Evolutionary conservation across 2,113 vertebrate species (phyloP).

Genomic region (Fukomys damarensis): DNA sequence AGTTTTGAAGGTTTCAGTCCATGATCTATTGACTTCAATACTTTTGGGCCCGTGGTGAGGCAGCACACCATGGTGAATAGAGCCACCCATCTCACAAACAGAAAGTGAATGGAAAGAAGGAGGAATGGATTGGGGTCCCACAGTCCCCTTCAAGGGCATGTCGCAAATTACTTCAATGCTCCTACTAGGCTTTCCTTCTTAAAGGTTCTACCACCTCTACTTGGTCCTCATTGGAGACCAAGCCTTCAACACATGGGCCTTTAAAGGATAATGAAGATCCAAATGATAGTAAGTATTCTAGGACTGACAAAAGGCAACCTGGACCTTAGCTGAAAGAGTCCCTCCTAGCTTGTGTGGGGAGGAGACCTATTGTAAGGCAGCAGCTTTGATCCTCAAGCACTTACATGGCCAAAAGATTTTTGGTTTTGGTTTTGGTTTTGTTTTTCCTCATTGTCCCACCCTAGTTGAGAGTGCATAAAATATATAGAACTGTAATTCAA

Average conservation of each 20-base stretch:
- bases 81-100: not conserved
- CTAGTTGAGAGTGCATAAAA: not conserved
- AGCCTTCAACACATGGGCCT: not conserved
- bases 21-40: not conserved
- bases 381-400: not conserved
- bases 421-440: not conserved
- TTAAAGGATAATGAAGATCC: not conserved
- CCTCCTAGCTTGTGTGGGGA: not conserved
- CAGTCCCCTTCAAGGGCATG: not conserved
- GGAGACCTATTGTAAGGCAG: not conserved
- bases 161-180: not conserved
- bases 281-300: not conserved
- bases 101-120: not conserved
- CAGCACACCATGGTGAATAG: not conserved
- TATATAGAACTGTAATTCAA: not conserved
- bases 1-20: not conserved
- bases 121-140: not conserved
- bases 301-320: not conserved
- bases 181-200: not conserved
- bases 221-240: not conserved
- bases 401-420: not conserved
- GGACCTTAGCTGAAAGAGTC: not conserved
- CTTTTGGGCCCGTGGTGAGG: not conserved
- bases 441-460: not conserved
- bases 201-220: not conserved